phyloP scores from a whole-genome alignment of 2,888 invertebrate species.

The Eudemis profundana region DNA sequence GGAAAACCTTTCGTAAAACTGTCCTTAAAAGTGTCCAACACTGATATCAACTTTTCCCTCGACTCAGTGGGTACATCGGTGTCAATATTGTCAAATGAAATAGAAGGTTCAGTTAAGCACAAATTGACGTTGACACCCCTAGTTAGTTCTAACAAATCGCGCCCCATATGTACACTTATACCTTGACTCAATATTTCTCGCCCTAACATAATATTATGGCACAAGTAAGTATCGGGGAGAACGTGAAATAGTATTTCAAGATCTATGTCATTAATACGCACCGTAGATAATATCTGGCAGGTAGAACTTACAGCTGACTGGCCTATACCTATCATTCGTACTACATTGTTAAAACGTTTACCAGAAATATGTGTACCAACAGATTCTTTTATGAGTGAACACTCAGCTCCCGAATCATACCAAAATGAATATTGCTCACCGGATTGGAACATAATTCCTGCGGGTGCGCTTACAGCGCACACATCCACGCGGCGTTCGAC shows the following conservation, averaged over 20 bases:
- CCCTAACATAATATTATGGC: not conserved
- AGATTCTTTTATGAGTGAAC: slow-evolving; percentile 33
- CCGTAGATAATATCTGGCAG: not conserved
- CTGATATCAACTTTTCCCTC: too few species aligned
- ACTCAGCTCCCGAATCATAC: slow-evolving; percentile 41
- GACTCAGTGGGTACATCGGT: too few species aligned
- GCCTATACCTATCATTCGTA: slow-evolving; percentile 2
- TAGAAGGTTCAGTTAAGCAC: too few species aligned
- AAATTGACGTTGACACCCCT: too few species aligned
- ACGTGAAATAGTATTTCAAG: slow-evolving; percentile 1
- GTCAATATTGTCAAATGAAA: too few species aligned
- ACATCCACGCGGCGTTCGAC: slow-evolving; percentile 23
- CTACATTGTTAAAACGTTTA: slow-evolving; percentile 4
- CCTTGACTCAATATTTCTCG: not conserved
- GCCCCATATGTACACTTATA: not conserved
- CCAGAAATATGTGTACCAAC: slow-evolving; percentile 11
- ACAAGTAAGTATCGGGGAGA: not conserved
- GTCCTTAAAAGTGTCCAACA: too few species aligned
- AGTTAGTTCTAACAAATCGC: too few species aligned
- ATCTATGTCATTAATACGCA: not conserved
- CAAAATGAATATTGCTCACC: slow-evolving; percentile 33
- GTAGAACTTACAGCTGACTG: not conserved
- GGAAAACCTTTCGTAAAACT: too few species aligned
- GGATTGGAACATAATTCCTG: slow-evolving; percentile 6
- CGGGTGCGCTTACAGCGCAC: slow-evolving; percentile 17